These are phyloP conservation scores for Isotomurus palustris DNA, from an alignment of 2,888 invertebrate species.

Conservation along the genomic window DNA sequence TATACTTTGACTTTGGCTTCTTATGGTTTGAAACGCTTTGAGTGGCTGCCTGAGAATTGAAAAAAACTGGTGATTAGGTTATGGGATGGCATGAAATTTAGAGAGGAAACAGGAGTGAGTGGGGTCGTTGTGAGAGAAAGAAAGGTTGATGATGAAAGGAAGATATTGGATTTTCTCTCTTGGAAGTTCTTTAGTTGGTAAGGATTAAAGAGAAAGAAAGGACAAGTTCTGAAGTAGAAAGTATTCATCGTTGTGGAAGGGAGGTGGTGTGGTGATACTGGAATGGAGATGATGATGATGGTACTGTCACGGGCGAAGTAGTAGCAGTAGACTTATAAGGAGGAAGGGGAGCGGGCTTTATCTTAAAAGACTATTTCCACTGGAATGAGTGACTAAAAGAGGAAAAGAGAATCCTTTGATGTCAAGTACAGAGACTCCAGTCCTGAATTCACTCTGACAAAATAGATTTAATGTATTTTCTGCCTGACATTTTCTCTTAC, in stretches of 20 bases:
- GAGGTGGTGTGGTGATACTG: not conserved
- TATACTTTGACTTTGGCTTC: constrained; percentile 27
- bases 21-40: constrained; percentile 15
- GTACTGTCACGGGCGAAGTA: too few relatives aligned
- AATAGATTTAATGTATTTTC: constrained; percentile 15
- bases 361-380: constrained; percentile 15
- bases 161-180: constrained; percentile 12
- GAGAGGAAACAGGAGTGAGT: too few relatives aligned
- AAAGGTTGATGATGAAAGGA: constrained; percentile 4
- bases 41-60: constrained; percentile 17
- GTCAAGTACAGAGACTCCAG: constrained; percentile 41
- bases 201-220: not conserved
- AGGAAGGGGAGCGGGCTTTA: constrained; percentile 5
- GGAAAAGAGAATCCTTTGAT: constrained; percentile 44
- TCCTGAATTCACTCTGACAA: constrained; percentile 9
- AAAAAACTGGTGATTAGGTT: constrained; percentile 1
- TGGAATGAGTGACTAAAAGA: constrained; percentile 28
- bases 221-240: not conserved
- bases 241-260: not conserved
- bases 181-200: constrained; percentile 2
- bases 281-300: not conserved
- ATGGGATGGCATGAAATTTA: constrained; percentile 1
- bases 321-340: not conserved
- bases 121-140: constrained; percentile 1
- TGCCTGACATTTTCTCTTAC: not conserved